Base-by-base conservation (phyloP, 2,797 vertebrate genomes). In the Sciurus carolinensis region DNA sequence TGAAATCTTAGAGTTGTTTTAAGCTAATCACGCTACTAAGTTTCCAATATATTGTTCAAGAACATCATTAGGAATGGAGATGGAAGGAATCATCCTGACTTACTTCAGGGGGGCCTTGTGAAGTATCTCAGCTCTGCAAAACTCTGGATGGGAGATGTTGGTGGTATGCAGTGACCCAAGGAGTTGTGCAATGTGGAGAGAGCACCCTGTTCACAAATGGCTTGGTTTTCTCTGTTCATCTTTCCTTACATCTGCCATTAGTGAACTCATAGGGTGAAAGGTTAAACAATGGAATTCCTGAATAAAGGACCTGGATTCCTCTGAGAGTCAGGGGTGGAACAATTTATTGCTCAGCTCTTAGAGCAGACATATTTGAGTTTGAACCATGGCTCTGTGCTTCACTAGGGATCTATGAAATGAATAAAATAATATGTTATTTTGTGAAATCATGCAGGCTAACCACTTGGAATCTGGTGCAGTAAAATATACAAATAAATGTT, bases 291-390 rank as follows among this genome's bases (percentile, higher is more conserved):
- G 84, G 47, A 81, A 52, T 73, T 42, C 26, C 33, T 66, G n/a
- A 90, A 12, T 8, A 72, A 76, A 71, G 44, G 39, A 33, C 15
- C 44, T 47, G 14, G 7, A 69, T 62, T 20, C 44, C 15, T 88
- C 79, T 85, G 33, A 50, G 36, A 69, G 59, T 10, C 10, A 71
- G 22, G 80, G 13, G 36, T 76, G 71, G 14, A 66, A 67, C 4
- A 67, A 11, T 62, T 87, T 17, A 80, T 59, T 50, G 44, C 2
- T 94, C 69, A 82, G 67, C 14, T 77, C 73, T 64, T 79, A 69
- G 76, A n/a, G 20, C 26, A 54, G 14, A 67, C 10, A 30, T 50
- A 80, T 54, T 96, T 93, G 26, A 47, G n/a, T 82, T 93, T 91
- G 64, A 95, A 50, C 7, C 36, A 44, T 75, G 39, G 14, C 57